A percentile compares a stretch with the other conserved stretches of the same genome.
Evolutionary conservation across 2,888 invertebrate species (phyloP).

Genomic region (Pheosia tremula): DNA sequence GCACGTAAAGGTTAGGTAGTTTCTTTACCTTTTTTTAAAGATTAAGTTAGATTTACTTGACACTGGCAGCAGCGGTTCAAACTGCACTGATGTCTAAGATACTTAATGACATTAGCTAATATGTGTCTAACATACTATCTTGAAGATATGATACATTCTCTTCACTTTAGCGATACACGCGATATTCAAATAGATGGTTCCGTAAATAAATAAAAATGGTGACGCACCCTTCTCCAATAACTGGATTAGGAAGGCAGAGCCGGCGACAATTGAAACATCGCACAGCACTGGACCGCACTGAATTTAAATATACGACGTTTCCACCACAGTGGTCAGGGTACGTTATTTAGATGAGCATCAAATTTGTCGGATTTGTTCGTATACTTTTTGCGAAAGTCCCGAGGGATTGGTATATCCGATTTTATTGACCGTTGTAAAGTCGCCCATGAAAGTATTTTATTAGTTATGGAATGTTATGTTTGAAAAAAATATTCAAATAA

Average conservation of each 20-base stretch:
- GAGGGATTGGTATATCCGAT: conserved; percentile 40
- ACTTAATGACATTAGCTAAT: too few species aligned
- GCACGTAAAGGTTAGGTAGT: too few species aligned
- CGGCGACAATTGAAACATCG: conserved; percentile 77
- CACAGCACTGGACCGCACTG: conserved; percentile 60
- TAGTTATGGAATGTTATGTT: too few species aligned
- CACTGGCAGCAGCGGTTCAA: too few species aligned
- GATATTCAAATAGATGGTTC: conserved; percentile 16
- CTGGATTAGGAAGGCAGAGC: conserved; percentile 69
- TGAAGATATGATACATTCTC: neutral
- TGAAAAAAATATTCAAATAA: too few species aligned
- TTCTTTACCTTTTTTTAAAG: too few species aligned
- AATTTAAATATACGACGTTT: conserved; percentile 78
- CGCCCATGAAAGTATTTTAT: too few species aligned
- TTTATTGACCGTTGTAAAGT: conserved; percentile 40
- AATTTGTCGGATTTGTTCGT: conserved; percentile 57
- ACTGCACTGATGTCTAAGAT: too few species aligned
- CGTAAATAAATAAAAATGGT: conserved; percentile 25
- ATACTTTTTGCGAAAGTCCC: conserved; percentile 39
- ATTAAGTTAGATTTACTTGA: too few species aligned
- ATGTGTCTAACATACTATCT: too few species aligned
- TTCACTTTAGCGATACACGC: conserved; percentile 2
- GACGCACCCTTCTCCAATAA: conserved; percentile 67
- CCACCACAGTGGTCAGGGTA: conserved; percentile 62
- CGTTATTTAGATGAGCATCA: conserved; percentile 67